Evolutionary conservation across 2,797 vertebrate species (phyloP).

Genomic region (Mastacembelus armatus): DNA sequence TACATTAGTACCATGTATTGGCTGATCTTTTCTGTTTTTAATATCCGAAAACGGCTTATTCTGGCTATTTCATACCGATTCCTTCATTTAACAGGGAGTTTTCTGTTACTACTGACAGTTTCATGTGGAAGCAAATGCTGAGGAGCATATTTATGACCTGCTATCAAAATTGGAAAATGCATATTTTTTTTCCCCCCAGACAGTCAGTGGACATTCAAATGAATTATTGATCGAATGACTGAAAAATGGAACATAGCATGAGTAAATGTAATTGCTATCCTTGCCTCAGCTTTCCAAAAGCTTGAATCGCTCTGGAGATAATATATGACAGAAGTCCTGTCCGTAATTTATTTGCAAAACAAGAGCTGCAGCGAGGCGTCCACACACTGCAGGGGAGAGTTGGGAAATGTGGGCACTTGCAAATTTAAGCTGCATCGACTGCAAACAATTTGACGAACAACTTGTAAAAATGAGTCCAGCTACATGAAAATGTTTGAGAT

Average conservation of each 20-base stretch:
- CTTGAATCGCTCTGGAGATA: slow-evolving; percentile 44
- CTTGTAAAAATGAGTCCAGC: slow-evolving; percentile 43
- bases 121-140: slow-evolving; percentile 50
- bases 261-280: slow-evolving; percentile 67
- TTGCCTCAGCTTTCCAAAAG: slow-evolving; percentile 44
- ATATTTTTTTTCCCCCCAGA: slow-evolving; percentile 26
- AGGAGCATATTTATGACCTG: slow-evolving; percentile 61
- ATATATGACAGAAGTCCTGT: slow-evolving; percentile 36
- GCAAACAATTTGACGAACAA: slow-evolving; percentile 22
- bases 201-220: slow-evolving; percentile 69
- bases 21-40: slow-evolving; percentile 41
- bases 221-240: slow-evolving; percentile 71
- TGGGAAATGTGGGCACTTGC: slow-evolving; percentile 30
- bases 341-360: slow-evolving; percentile 39
- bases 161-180: slow-evolving; percentile 62
- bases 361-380: slow-evolving; percentile 9
- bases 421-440: slow-evolving; percentile 48
- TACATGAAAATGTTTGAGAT: slow-evolving; percentile 54
- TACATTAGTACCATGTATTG: slow-evolving; percentile 34
- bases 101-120: slow-evolving; percentile 56
- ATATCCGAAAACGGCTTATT: slow-evolving; percentile 67
- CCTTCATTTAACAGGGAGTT: slow-evolving; percentile 47
- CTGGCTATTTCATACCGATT: slow-evolving; percentile 42
- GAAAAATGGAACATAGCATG: slow-evolving; percentile 53
- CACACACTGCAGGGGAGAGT: background rate